Evolutionary conservation across 1,140 invertebrate genomes (phyloP), one percentile per base, ranked within the genome.

Genomic region (Drosophila pachea): DNA sequence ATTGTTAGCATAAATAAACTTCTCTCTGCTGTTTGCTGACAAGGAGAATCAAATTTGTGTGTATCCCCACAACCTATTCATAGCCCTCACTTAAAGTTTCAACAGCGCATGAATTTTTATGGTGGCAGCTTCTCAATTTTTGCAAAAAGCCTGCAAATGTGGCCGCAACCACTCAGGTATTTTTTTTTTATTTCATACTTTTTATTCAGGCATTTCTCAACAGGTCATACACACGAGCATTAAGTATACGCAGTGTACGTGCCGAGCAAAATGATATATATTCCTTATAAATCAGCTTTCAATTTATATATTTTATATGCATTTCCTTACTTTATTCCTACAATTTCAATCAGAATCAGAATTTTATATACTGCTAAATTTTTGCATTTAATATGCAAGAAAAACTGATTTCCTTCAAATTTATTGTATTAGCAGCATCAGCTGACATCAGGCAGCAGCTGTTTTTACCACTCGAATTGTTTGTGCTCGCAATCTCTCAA

Each of bases 31-130:
- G n/a, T n/a, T n/a, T n/a, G n/a, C n/a, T n/a, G n/a, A n/a, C n/a
- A n/a, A n/a, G n/a, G 22, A 45, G 22, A 31, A 76, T 50, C 29
- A 61, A 45, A 59, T 53, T 48, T 70, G 45, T 31, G 58, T 61
- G 64, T 52, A 16, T 40, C 29, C 22, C 53, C 14, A 33, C 29
- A 43, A 38, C 35, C 9, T 35, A 12, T 48, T 38, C 53, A 35
- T 54, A 43, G 12, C 49, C 42, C 14, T 12, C 50, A 59, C 76
- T 84, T 81, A 45, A 86, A 77, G 60, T 60, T 70, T 66, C 71
- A 81, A 54, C 65, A 74, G 76, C 38, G 70, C 81, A 66, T 79
- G 52, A 48, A 74, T 68, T 77, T 76, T 61, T 54, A 45, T 35
- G 55, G 14, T 56, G 55, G 63, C 58, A 73, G 47, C 54, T 59